phyloP scores from a whole-genome alignment of 2,797 vertebrate genomes.

The Gallinago nigripennis region DNA sequence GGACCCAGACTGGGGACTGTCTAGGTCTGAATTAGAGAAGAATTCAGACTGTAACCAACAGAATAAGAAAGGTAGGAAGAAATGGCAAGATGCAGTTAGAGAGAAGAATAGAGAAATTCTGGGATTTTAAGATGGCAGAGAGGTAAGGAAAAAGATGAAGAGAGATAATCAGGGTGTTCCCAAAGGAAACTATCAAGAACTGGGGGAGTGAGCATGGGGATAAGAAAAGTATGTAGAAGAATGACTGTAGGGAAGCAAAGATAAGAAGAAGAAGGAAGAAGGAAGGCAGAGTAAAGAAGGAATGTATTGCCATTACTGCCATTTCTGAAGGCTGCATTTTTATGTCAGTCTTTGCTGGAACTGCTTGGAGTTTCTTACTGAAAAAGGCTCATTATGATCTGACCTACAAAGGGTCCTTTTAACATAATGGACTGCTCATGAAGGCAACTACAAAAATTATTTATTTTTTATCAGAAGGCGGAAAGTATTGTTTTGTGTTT shows the following conservation, averaged over 20 bases:
- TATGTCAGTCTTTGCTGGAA: not conserved
- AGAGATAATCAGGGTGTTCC: not conserved
- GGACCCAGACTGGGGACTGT: not conserved
- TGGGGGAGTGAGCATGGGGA: accelerated
- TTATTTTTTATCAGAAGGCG: not conserved
- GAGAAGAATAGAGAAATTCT: not conserved
- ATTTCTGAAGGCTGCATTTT: not conserved
- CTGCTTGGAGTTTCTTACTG: not conserved
- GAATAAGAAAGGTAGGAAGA: not conserved
- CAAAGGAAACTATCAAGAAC: not conserved
- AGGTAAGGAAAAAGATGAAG: not conserved
- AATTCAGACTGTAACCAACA: not conserved
- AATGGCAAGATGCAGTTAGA: not conserved
- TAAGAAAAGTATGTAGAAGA: not conserved
- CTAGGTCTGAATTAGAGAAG: not conserved
- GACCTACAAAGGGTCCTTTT: not conserved
- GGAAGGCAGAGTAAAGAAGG: not conserved
- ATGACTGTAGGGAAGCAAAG: not conserved
- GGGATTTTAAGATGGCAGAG: not conserved
- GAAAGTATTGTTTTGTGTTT: not conserved
- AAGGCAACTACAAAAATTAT: not conserved
- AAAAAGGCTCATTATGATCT: not conserved
- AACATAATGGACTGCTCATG: not conserved
- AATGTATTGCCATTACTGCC: not conserved
- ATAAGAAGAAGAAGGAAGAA: not conserved